phyloP scores from a whole-genome alignment of 2,797 vertebrate species.

The Rhadinocentrus ornatus region DNA sequence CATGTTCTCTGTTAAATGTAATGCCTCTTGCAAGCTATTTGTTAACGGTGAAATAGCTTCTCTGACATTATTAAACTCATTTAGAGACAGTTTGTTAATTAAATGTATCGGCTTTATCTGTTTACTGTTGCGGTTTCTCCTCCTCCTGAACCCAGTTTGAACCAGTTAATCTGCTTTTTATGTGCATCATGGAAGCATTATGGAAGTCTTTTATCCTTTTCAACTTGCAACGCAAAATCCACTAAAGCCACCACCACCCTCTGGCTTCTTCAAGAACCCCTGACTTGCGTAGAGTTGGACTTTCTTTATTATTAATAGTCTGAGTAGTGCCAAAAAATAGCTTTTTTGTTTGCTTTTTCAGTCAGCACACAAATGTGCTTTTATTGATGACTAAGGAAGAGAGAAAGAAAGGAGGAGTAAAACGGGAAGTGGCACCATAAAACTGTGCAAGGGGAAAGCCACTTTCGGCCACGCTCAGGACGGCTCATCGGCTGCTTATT shows the following conservation, averaged over 20 bases:
- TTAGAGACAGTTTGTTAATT: conserved; percentile 58
- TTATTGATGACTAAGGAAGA: conserved; percentile 76
- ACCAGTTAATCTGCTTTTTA: conserved; percentile 41
- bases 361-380: conserved; percentile 64
- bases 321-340: conserved; percentile 60
- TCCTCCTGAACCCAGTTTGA: conserved; percentile 29
- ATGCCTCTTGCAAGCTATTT: conserved; percentile 27
- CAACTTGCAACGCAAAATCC: conserved; percentile 48
- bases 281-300: conserved; percentile 25
- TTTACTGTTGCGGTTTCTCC: conserved; percentile 41
- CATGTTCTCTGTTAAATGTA: conserved; percentile 32
- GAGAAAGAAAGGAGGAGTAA: conserved; percentile 36
- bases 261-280: conserved; percentile 28
- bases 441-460: conserved; percentile 40
- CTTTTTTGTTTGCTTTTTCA: conserved; percentile 54
- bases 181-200: conserved; percentile 32
- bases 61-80: conserved; percentile 66
- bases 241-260: neutral
- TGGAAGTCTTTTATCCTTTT: conserved; percentile 25
- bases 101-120: conserved; percentile 33
- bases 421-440: conserved; percentile 38
- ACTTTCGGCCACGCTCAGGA: conserved; percentile 56
- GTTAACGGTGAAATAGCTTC: conserved; percentile 56
- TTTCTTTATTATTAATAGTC: conserved; percentile 60
- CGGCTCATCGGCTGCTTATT: conserved; percentile 57